Evolutionary conservation across 2,797 vertebrate genomes (phyloP).

Genomic region (Aphelocoma californica): DNA sequence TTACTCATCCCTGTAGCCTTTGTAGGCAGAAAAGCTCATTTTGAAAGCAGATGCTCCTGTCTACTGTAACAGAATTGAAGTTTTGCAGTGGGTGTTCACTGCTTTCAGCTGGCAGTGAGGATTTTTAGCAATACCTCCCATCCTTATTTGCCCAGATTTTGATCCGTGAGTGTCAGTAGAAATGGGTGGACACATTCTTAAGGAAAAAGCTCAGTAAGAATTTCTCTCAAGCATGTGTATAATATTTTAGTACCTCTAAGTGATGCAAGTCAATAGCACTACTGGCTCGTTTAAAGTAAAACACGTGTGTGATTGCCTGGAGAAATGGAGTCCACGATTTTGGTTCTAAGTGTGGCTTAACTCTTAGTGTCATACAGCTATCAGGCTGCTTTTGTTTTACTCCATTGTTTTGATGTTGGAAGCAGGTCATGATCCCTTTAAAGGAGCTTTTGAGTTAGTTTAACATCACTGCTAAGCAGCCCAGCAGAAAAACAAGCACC

Average conservation of each 20-base stretch:
- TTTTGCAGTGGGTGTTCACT: neutral
- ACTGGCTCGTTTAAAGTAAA: neutral
- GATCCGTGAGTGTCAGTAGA: accelerated
- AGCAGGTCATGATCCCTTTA: constrained; percentile 17
- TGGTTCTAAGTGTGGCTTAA: constrained; percentile 58
- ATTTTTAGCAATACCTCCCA: neutral
- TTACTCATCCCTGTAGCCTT: neutral
- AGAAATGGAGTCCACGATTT: neutral
- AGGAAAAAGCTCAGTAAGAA: neutral
- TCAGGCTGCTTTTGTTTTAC: constrained; percentile 39
- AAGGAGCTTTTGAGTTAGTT: constrained; percentile 21
- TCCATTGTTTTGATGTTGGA: neutral
- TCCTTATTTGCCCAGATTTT: neutral
- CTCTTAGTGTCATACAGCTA: constrained; percentile 22
- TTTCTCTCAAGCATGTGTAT: neutral
- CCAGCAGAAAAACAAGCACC: neutral
- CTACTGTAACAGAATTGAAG: neutral
- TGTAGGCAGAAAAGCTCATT: neutral
- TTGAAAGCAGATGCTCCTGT: neutral
- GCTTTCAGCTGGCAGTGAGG: neutral
- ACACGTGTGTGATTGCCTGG: neutral
- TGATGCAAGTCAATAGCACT: neutral
- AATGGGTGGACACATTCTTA: neutral
- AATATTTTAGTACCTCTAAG: neutral
- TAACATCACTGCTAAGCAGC: neutral